Conservation (phyloP, 2,888 invertebrate species). For the Geophilus truncorum region DNA sequence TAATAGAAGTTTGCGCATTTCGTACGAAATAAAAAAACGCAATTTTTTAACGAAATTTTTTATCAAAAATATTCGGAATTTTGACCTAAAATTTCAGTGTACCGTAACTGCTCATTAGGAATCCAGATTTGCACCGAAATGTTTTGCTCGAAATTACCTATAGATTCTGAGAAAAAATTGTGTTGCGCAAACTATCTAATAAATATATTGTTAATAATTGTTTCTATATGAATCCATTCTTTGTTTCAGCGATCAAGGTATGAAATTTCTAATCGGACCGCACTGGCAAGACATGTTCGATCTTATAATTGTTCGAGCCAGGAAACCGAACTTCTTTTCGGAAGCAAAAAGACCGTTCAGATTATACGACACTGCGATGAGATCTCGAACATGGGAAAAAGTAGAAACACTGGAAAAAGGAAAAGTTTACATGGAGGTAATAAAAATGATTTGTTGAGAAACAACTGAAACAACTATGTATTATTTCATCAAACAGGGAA, state of each 20-base stretch:
- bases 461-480: too few species aligned
- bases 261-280: slow-evolving; percentile 78
- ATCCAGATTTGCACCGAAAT: too few species aligned
- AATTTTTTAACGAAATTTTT: background rate
- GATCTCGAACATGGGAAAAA: slow-evolving; percentile 84
- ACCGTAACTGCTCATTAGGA: too few species aligned
- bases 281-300: slow-evolving; percentile 91
- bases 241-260: slow-evolving; percentile 81
- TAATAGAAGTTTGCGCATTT: too few species aligned
- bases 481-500: slow-evolving; percentile 61
- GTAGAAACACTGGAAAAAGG: slow-evolving; percentile 81
- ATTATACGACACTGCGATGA: slow-evolving; percentile 72
- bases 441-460: background rate
- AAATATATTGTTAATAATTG: too few species aligned
- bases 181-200: too few species aligned
- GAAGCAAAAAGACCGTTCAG: slow-evolving; percentile 78
- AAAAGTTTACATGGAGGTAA: slow-evolving; percentile 84
- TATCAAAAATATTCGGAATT: too few species aligned
- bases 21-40: too few species aligned
- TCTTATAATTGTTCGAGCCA: slow-evolving; percentile 87
- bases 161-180: too few species aligned
- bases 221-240: too few species aligned
- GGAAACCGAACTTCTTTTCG: slow-evolving; percentile 94
- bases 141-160: too few species aligned
- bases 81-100: too few species aligned